Conservation (phyloP, 2,888 invertebrate genomes). For the Melinaea menophilus region DNA sequence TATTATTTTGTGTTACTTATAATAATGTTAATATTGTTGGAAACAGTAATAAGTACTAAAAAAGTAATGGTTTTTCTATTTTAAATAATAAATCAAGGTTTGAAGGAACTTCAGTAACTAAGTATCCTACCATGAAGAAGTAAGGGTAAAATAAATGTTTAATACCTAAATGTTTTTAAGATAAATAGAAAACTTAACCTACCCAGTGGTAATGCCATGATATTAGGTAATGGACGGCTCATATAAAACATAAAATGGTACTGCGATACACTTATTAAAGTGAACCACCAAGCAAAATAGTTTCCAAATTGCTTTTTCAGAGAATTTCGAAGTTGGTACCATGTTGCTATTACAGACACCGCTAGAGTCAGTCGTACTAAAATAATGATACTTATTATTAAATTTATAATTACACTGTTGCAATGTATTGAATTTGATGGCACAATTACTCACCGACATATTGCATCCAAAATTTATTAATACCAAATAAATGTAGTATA, state of each 20-base stretch:
- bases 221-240: slow-evolving; percentile 96
- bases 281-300: slow-evolving; percentile 88
- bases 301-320: slow-evolving; percentile 87
- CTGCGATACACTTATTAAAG: slow-evolving; percentile 91
- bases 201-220: slow-evolving; percentile 95
- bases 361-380: slow-evolving; percentile 90
- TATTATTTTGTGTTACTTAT: background rate
- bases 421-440: background rate
- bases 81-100: too few relatives aligned
- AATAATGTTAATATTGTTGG: background rate
- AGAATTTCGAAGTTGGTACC: slow-evolving; percentile 84
- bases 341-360: slow-evolving; percentile 84
- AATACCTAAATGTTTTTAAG: slow-evolving; percentile 7
- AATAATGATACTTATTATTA: slow-evolving; percentile 21
- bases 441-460: slow-evolving; percentile 85
- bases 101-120: too few relatives aligned
- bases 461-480: slow-evolving; percentile 92
- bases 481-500: slow-evolving; percentile 80
- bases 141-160: background rate
- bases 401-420: slow-evolving; percentile 15
- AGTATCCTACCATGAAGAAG: too few relatives aligned
- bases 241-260: slow-evolving; percentile 99
- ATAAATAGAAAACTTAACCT: slow-evolving; percentile 44
- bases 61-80: too few relatives aligned
- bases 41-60: too few relatives aligned